Evolutionary conservation across 2,888 invertebrate genomes (phyloP).

Genomic region (Priocnemis perturbator): DNA sequence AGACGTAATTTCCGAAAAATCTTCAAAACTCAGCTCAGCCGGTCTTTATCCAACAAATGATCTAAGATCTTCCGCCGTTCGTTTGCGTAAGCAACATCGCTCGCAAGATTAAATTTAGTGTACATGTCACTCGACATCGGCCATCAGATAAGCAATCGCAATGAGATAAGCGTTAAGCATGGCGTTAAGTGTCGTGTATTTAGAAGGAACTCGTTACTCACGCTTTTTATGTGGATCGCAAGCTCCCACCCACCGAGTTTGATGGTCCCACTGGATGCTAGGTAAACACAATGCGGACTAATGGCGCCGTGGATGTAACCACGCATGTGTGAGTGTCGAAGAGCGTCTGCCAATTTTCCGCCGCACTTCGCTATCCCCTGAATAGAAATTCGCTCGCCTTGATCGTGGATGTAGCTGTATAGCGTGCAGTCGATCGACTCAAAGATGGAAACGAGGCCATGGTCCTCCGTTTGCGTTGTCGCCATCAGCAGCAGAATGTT

Average conservation of each 20-base stretch:
- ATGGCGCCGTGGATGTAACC: slow-evolving; percentile 67
- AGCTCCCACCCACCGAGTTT: slow-evolving; percentile 70
- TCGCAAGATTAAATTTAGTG: no score
- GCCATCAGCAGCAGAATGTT: slow-evolving; percentile 66
- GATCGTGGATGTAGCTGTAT: slow-evolving; percentile 66
- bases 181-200: not conserved
- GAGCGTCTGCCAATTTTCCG: slow-evolving; percentile 63
- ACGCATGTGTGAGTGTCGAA: slow-evolving; percentile 64
- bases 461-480: slow-evolving; percentile 60
- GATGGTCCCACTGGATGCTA: slow-evolving; percentile 59
- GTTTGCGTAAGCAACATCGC: no score
- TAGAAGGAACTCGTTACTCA: not conserved
- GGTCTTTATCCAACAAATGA: no score
- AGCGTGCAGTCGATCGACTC: slow-evolving; percentile 67
- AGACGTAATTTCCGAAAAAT: no score
- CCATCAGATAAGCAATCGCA: slow-evolving; percentile 1
- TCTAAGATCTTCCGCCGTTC: no score
- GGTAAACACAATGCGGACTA: slow-evolving; percentile 66
- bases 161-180: not conserved
- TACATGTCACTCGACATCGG: not conserved
- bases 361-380: slow-evolving; percentile 63
- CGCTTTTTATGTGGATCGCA: slow-evolving; percentile 46
- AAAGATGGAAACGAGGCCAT: slow-evolving; percentile 64
- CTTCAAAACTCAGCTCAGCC: no score
- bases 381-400: slow-evolving; percentile 62